Conservation (phyloP, 2,113 vertebrate genomes). For the Rhynchomys soricoides region DNA sequence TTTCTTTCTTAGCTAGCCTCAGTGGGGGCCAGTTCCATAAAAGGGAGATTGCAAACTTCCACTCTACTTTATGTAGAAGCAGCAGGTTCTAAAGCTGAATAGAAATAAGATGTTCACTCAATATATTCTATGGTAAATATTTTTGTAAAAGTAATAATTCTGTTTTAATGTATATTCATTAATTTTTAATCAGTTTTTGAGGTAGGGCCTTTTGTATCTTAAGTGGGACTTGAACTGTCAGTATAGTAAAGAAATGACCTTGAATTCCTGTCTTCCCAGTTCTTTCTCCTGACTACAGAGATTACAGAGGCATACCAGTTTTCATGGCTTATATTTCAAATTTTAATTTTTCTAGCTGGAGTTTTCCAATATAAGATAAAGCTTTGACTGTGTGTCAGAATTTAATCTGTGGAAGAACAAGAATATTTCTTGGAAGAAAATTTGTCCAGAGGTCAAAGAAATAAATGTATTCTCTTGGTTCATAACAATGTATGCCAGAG, state of each 20-base stretch:
- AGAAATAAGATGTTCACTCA: slow-evolving; percentile 24
- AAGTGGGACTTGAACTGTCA: not conserved
- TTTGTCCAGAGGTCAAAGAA: not conserved
- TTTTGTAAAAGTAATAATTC: not conserved
- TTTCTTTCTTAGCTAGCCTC: not conserved
- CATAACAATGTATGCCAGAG: not conserved
- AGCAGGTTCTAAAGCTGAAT: not conserved
- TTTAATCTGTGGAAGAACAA: not conserved
- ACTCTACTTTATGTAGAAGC: not conserved
- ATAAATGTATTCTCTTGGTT: not conserved
- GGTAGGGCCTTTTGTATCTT: not conserved
- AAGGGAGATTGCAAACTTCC: not conserved
- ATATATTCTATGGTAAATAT: not conserved
- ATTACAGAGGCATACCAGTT: not conserved
- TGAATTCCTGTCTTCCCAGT: not conserved
- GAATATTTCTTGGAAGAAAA: slow-evolving; percentile 26
- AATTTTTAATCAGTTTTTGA: not conserved
- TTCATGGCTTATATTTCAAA: not conserved
- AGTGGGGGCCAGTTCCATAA: not conserved
- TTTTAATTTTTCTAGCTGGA: slow-evolving; percentile 17
- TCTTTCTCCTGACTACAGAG: not conserved
- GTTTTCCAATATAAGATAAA: not conserved
- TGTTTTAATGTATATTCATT: slow-evolving; percentile 9
- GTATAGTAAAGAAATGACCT: not conserved
- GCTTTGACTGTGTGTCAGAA: not conserved